Evolutionary conservation across 2,797 vertebrate species (phyloP).

Genomic region (Pangasius macronema): DNA sequence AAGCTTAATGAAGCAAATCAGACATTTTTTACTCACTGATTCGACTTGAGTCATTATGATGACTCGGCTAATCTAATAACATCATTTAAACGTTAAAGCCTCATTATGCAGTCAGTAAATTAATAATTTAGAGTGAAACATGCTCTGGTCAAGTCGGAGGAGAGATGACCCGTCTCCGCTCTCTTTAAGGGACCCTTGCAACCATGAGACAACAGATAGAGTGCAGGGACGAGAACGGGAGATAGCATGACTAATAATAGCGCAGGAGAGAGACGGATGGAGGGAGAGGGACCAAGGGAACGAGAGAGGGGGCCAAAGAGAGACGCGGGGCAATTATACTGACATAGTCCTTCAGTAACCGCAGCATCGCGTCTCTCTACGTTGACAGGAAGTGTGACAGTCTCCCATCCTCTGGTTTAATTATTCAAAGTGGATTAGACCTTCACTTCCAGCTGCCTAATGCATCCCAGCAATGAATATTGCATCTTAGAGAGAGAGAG

Average conservation of each 20-base stretch:
- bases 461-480: conserved; percentile 54
- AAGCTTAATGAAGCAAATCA: conserved; percentile 44
- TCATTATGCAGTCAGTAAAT: conserved; percentile 48
- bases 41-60: conserved; percentile 38
- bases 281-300: conserved; percentile 12
- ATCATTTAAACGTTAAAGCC: conserved; percentile 48
- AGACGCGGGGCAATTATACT: conserved; percentile 37
- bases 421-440: conserved; percentile 63
- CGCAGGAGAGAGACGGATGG: neutral
- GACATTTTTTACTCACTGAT: conserved; percentile 30
- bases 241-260: conserved; percentile 22
- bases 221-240: conserved; percentile 1
- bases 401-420: conserved; percentile 55
- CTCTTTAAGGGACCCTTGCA: conserved; percentile 16
- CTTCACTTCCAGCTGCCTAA: conserved; percentile 55
- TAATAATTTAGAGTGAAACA: conserved; percentile 38
- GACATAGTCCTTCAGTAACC: conserved; percentile 40
- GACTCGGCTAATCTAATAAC: conserved; percentile 52
- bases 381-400: conserved; percentile 47
- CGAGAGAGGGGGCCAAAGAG: conserved; percentile 11
- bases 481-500: conserved; percentile 46
- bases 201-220: conserved; percentile 22
- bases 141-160: conserved; percentile 20
- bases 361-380: conserved; percentile 5
- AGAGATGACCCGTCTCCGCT: conserved; percentile 23